Evolutionary conservation across 2,113 vertebrate species (phyloP), one percentile per base, ranked within the genome.

Genomic region (Paratilapia polleni): DNA sequence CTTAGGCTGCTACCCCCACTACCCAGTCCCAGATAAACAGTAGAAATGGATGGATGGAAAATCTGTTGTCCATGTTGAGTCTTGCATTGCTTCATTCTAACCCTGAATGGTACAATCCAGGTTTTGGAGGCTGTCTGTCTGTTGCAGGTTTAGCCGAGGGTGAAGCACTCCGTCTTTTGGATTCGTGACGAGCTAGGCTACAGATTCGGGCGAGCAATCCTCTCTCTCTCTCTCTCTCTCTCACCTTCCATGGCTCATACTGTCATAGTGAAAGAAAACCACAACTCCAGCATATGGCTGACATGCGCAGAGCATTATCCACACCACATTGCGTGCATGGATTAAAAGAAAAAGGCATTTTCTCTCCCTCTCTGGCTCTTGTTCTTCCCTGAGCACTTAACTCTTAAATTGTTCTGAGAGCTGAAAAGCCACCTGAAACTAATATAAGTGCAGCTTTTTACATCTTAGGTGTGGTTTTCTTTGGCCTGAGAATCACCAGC

Each of bases 151-250:
- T 36, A 62, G 66, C 49, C 8, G 15, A 63, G 24, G 60, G 24
- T 59, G 66, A 81, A 76, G 41, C 1, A 14, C 9, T 49, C 5
- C 1, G 34, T 19, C 14, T n/a, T 11, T 77, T 14, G 14, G 28
- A 79, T 66, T 54, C 4, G 1, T 62, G 34, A 82, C n/a, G 52
- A 81, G 64, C 62, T 2, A 14, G 10, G 59, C 56, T 77, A 38
- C 59, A 80, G 56, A 82, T 34, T 76, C 59, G 75, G 52, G 68
- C 54, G 59, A 68, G 66, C 74, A 61, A 47, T 73, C 62, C 52
- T 43, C 5, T 17, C 31, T 83, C 24, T n/a, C n/a, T n/a, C n/a
- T n/a, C n/a, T n/a, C n/a, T n/a, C n/a, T n/a, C n/a, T n/a, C n/a
- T n/a, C n/a, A n/a, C n/a, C n/a, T n/a, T n/a, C n/a, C 12, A 7